Percentiles rank a stretch among this genome's conserved stretches.
Evolutionary conservation across 2,797 vertebrate genomes (phyloP).

Genomic region (Chaenodraco wilsoni): DNA sequence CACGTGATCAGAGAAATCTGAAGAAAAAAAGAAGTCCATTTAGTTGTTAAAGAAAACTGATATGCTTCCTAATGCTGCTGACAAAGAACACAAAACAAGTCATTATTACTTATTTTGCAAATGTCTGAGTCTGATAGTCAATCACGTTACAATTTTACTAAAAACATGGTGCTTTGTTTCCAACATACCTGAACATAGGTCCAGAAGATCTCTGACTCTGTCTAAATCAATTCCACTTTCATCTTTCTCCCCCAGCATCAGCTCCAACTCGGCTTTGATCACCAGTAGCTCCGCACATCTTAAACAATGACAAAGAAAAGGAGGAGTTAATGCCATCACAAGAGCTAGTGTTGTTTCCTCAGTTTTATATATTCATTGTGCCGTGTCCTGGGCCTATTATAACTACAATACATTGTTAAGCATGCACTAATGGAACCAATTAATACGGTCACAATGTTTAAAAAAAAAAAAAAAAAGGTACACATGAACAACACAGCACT

Average conservation of each 20-base stretch:
- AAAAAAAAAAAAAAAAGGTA: background rate
- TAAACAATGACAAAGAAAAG: conserved; percentile 5
- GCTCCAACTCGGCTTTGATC: conserved; percentile 90
- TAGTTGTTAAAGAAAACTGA: too few species aligned
- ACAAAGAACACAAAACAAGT: too few species aligned
- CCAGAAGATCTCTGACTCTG: conserved; percentile 88
- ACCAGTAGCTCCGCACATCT: conserved; percentile 91
- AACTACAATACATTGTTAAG: background rate
- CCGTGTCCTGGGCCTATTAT: background rate
- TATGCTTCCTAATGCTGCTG: too few species aligned
- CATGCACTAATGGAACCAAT: background rate
- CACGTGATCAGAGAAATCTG: conserved; percentile 71
- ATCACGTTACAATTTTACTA: background rate
- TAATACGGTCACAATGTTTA: background rate
- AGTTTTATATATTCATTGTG: background rate
- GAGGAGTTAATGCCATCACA: background rate
- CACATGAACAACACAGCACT: background rate
- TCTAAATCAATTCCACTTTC: conserved; percentile 86
- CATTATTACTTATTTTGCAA: background rate
- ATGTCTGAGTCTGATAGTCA: background rate
- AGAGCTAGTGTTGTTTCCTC: background rate
- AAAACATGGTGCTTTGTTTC: background rate
- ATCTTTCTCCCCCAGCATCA: conserved; percentile 84
- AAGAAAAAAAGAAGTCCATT: conserved; percentile 1
- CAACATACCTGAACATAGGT: conserved; percentile 86